phyloP scores from a whole-genome alignment of 2,888 invertebrate species.

The Salticus scenicus region DNA sequence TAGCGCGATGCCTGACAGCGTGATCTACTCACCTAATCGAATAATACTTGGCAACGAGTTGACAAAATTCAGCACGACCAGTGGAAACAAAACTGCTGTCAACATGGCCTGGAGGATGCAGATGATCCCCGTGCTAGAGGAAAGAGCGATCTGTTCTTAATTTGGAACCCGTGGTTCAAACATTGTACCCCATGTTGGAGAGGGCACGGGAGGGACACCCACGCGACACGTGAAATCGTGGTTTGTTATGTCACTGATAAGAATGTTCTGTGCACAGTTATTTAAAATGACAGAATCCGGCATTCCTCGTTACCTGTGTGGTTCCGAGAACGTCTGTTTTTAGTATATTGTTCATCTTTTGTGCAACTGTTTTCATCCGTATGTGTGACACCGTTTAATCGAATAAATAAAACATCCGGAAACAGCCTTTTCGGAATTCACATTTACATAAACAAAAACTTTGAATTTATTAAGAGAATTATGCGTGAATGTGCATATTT shows the following conservation, averaged over 20 bases:
- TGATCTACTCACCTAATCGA: not conserved
- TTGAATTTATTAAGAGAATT: too few relatives aligned
- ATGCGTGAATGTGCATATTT: too few relatives aligned
- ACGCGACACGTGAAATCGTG: constrained; percentile 6
- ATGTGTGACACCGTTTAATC: too few relatives aligned
- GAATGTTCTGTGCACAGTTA: not conserved
- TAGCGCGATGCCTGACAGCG: not conserved
- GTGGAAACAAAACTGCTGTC: not conserved
- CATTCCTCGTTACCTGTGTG: not conserved
- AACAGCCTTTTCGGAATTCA: too few relatives aligned
- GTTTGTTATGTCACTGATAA: constrained; percentile 6
- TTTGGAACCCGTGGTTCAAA: not conserved
- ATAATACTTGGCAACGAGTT: not conserved
- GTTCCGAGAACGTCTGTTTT: not conserved
- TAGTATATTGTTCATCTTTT: not conserved
- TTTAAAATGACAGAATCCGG: constrained; percentile 13
- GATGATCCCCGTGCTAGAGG: not conserved
- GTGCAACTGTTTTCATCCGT: too few relatives aligned
- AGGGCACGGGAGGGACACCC: not conserved
- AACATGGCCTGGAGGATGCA: not conserved
- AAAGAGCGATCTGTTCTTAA: not conserved
- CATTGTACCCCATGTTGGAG: not conserved
- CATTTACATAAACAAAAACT: too few relatives aligned
- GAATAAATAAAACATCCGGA: too few relatives aligned
- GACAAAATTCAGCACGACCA: not conserved